Percentiles rank a stretch among this genome's conserved stretches.
These are phyloP conservation scores for Dunckerocampus dactyliophorus DNA, from an alignment of 2,113 vertebrate genomes.

Conservation along the genomic window DNA sequence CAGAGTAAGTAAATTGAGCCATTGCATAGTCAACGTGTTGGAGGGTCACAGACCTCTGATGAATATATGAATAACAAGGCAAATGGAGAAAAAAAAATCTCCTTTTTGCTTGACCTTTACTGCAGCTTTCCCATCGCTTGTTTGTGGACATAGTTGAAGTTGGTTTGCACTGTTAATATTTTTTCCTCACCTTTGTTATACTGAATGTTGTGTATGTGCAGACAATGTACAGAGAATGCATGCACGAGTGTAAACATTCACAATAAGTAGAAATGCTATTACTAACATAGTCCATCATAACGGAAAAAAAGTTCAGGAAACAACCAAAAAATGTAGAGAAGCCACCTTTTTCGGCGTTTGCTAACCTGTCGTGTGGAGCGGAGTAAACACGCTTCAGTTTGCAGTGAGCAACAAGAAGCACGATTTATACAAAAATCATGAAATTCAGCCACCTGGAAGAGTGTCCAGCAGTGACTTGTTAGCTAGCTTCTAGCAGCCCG, in stretches of 20 bases:
- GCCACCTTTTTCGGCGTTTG: too few relatives aligned
- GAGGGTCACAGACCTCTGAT: slow-evolving; percentile 31
- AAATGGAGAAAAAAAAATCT: slow-evolving; percentile 6
- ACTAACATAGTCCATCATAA: too few relatives aligned
- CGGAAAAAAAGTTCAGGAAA: too few relatives aligned
- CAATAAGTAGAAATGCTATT: too few relatives aligned
- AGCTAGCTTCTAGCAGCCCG: too few relatives aligned
- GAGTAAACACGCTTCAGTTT: too few relatives aligned
- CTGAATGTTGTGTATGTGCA: neutral
- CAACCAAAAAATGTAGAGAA: too few relatives aligned
- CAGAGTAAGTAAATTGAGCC: slow-evolving; percentile 6
- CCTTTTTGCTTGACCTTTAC: slow-evolving; percentile 28
- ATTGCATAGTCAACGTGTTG: slow-evolving; percentile 28
- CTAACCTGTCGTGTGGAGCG: too few relatives aligned
- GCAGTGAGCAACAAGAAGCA: too few relatives aligned
- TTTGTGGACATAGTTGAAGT: slow-evolving; percentile 7
- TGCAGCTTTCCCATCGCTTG: neutral
- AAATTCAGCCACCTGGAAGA: too few relatives aligned
- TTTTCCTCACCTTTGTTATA: slow-evolving; percentile 2
- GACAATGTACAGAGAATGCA: neutral
- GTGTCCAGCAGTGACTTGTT: too few relatives aligned
- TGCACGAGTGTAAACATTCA: neutral
- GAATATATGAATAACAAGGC: slow-evolving; percentile 47
- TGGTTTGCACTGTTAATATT: neutral
- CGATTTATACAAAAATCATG: too few relatives aligned